phyloP scores from a whole-genome alignment of 2,888 invertebrate genomes.

The Lordiphosa andalusiaca region DNA sequence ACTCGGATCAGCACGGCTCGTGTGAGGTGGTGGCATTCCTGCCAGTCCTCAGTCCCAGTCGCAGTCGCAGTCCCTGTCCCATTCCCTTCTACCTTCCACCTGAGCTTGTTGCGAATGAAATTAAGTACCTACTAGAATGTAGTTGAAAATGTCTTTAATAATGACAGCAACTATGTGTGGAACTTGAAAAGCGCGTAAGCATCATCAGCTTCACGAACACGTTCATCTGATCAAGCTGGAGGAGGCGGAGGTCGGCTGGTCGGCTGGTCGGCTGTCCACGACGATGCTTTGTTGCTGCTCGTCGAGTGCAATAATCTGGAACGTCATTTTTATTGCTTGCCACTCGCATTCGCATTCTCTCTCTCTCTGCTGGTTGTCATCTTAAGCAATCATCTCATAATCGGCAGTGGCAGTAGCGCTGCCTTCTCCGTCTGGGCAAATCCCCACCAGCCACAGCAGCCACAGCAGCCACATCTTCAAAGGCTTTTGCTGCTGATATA shows the following conservation, averaged over 20 bases:
- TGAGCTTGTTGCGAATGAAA: constrained; percentile 46
- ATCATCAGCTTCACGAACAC: constrained; percentile 64
- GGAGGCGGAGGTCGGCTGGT: constrained; percentile 8
- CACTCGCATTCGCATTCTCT: constrained; percentile 47
- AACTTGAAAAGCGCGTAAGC: constrained; percentile 75
- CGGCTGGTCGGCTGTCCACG: constrained; percentile 17
- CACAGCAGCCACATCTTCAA: constrained; percentile 52
- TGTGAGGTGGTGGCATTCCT: constrained; percentile 54
- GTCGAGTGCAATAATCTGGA: constrained; percentile 66
- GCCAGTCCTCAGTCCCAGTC: not conserved
- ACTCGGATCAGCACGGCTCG: constrained; percentile 29
- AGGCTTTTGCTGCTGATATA: constrained; percentile 46
- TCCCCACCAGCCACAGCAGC: constrained; percentile 33
- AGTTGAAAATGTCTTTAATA: constrained; percentile 76
- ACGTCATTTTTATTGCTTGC: constrained; percentile 70
- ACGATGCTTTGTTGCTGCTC: constrained; percentile 20
- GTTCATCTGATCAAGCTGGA: constrained; percentile 37
- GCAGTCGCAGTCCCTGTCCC: constrained; percentile 5
- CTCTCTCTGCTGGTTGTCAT: constrained; percentile 64
- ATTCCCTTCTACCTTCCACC: constrained; percentile 10
- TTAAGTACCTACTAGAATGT: constrained; percentile 75
- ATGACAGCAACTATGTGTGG: constrained; percentile 74
- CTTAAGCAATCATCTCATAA: constrained; percentile 73
- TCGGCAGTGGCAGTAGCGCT: constrained; percentile 63
- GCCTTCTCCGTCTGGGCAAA: constrained; percentile 22